Evolutionary conservation across 2,888 invertebrate genomes (phyloP), one percentile per base, ranked within the genome.

Genomic region (Brenthis ino): DNA sequence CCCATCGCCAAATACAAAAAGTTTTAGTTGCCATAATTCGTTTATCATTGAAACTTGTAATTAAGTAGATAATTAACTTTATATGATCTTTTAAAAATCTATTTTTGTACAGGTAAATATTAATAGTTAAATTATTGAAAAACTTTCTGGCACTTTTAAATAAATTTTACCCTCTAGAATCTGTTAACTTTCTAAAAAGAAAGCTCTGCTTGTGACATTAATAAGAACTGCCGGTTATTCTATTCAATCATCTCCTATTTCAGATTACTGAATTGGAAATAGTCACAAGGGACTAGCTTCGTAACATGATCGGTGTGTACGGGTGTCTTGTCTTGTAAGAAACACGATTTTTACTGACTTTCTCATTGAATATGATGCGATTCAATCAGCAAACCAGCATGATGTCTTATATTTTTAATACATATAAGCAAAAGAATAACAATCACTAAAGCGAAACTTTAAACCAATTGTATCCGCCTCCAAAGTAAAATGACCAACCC

Each of bases 221-320:
- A 63, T 63, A 54, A 54, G 48, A 63, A 63, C 24, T 63, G 51
- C 63, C 33, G 37, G 61, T 55, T 63, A 37, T 57, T 67, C 55
- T 56, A 67, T 63, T 67, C 50, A 63, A 67, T 56, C 50, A 63
- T 57, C 60, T 37, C 50, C 60, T 61, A 67, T 67, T 67, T 56
- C 61, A 67, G 67, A 63, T 67, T 67, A 67, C 55, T 67, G 67
- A 67, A 67, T 67, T 67, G 67, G 67, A 67, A 67, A 67, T 67
- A 67, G 67, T 67, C 67, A 63, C 67, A 61, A 57, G 61, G 67
- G 61, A 50, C 61, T 56, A 66, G 53, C 60, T 66, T 66, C 51
- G 67, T 50, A 67, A 67, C 67, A 55, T 63, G 61, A 67, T 67
- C 61, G 50, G 61, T 61, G 61, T 37, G 61, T 67, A 67, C 67